These are phyloP conservation scores for Tylochromis polylepis DNA, from an alignment of 2,113 vertebrate species.

Conservation along the genomic window DNA sequence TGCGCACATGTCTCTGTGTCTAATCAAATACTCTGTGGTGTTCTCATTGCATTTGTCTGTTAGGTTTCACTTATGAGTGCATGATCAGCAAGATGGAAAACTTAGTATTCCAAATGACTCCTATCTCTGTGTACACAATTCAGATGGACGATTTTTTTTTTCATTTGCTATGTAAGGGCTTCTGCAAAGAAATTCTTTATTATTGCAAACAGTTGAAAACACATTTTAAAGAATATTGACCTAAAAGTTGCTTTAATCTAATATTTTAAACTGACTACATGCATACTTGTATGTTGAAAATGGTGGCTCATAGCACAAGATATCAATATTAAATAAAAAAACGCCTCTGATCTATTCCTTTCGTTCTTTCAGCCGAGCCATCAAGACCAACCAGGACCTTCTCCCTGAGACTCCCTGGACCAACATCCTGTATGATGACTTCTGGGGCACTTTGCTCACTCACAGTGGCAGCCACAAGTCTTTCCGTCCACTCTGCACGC, in stretches of 20 bases:
- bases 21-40: neutral
- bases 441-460: slow-evolving; percentile 95
- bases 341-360: neutral
- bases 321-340: neutral
- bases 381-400: slow-evolving; percentile 97
- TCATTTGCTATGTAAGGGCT: neutral
- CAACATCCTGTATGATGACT: slow-evolving; percentile 94
- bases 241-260: neutral
- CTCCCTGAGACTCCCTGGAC: slow-evolving; percentile 92
- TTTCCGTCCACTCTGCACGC: slow-evolving; percentile 91
- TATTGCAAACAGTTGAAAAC: neutral
- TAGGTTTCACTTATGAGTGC: neutral
- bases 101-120: neutral
- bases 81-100: neutral
- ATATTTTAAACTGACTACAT: neutral
- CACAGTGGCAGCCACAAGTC: slow-evolving; percentile 99
- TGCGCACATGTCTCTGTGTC: neutral
- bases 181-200: neutral
- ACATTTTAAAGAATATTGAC: neutral
- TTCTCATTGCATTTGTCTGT: neutral
- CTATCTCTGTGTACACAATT: neutral
- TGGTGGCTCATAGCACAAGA: neutral
- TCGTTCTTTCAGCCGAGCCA: slow-evolving; percentile 82
- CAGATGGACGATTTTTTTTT: neutral
- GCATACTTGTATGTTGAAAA: neutral